Percentiles rank a stretch among this genome's conserved stretches.
These are phyloP conservation scores for Corythucha ciliata DNA, from an alignment of 2,888 invertebrate genomes.

Conservation along the genomic window DNA sequence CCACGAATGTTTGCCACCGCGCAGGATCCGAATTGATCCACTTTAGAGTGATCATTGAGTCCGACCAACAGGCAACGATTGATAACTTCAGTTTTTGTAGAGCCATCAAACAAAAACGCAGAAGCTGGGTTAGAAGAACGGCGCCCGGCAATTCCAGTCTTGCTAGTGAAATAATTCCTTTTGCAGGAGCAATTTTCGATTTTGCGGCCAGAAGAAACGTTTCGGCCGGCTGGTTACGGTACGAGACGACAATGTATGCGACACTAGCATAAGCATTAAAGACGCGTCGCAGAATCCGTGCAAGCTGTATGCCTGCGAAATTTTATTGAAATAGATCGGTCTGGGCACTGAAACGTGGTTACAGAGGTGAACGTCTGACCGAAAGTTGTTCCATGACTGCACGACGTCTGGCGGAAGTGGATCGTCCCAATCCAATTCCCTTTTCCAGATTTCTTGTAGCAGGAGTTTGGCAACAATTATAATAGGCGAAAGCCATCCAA, in stretches of 20 bases:
- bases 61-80: no score
- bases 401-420: constrained; percentile 15
- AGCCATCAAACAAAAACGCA: no score
- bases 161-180: constrained; percentile 23
- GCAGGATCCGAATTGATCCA: no score
- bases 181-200: constrained; percentile 15
- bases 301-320: no score
- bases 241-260: neutral
- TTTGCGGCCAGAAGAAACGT: constrained; percentile 7
- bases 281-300: constrained; percentile 20
- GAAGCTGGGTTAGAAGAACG: no score
- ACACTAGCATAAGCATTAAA: constrained; percentile 3
- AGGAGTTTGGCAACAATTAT: constrained; percentile 28
- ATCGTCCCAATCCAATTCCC: constrained; percentile 31
- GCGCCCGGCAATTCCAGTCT: constrained; percentile 27
- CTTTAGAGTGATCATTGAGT: no score
- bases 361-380: no score
- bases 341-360: no score
- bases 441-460: constrained; percentile 31
- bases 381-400: constrained; percentile 6
- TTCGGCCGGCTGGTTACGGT: no score
- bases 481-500: no score
- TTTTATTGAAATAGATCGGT: neutral
- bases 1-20: constrained; percentile 11
- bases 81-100: no score